These are phyloP conservation scores for Neolamprologus tretocephalus DNA, from an alignment of 2,113 vertebrate species.

Conservation along the genomic window DNA sequence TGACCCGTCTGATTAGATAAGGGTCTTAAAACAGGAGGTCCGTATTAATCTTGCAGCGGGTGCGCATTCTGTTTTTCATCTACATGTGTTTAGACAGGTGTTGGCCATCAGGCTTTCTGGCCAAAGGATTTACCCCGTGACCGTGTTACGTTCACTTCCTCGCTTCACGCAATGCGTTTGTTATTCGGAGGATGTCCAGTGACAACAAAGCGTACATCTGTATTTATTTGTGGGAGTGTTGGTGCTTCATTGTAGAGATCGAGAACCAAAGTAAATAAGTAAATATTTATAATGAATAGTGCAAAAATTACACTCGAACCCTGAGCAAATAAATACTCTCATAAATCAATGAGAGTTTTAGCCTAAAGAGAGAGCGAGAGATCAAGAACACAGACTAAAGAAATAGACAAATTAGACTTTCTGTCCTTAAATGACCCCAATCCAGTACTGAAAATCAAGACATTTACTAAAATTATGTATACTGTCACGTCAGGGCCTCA, in stretches of 20 bases:
- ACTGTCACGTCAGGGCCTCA: not conserved
- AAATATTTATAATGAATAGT: not conserved
- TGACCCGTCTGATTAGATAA: not conserved
- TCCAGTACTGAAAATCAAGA: not conserved
- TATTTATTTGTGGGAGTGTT: not conserved
- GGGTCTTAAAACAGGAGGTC: not conserved
- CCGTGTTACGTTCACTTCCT: not conserved
- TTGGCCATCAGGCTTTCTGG: not conserved
- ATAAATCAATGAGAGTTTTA: not conserved
- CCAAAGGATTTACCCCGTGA: not conserved
- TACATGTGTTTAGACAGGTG: conserved; percentile 26
- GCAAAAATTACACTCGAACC: not conserved
- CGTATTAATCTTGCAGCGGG: not conserved
- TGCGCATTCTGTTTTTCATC: not conserved
- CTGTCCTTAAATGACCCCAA: not conserved
- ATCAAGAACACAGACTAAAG: not conserved
- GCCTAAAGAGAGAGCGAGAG: not conserved
- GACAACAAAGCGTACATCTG: not conserved
- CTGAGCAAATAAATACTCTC: fast-evolving
- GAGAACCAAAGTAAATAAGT: not conserved
- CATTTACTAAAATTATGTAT: not conserved
- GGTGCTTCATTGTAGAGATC: not conserved
- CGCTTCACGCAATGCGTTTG: not conserved
- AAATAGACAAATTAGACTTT: not conserved
- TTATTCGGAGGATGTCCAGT: not conserved